Percentiles rank a stretch among this genome's conserved stretches.
Conservation (phyloP, 2,797 vertebrate species). For the Picus viridis region DNA sequence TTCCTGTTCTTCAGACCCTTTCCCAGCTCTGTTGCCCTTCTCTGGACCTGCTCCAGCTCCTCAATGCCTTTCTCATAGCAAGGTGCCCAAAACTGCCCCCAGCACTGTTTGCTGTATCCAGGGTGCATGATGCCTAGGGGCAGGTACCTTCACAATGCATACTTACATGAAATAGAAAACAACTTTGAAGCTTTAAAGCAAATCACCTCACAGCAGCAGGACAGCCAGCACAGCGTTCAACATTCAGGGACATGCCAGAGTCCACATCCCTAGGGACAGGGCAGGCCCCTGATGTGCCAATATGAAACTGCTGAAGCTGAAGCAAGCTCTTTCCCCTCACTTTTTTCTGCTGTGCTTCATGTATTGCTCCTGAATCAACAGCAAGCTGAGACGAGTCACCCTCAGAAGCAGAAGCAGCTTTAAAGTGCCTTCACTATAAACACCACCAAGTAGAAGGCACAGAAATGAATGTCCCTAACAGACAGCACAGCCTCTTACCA, state of each 20-base stretch:
- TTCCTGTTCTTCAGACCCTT: too few relatives aligned
- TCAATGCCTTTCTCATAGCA: too few relatives aligned
- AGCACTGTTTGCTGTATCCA: too few relatives aligned
- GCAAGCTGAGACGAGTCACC: neutral
- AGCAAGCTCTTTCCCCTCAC: neutral
- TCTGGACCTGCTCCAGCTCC: too few relatives aligned
- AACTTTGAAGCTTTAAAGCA: neutral
- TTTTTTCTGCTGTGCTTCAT: neutral
- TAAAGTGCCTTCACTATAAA: neutral
- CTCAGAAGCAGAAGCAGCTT: neutral
- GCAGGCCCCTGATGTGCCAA: neutral
- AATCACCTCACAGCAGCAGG: neutral
- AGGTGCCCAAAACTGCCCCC: too few relatives aligned
- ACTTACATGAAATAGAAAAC: neutral
- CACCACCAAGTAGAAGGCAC: neutral
- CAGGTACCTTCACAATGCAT: neutral
- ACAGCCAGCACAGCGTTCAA: fast-evolving
- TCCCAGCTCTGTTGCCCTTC: too few relatives aligned
- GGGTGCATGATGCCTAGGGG: neutral
- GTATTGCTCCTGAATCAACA: neutral
- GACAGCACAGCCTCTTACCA: neutral
- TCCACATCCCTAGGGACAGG: neutral
- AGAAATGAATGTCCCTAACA: neutral
- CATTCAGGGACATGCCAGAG: neutral
- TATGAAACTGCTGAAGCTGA: neutral